Conservation (phyloP, 1,140 invertebrate genomes). For the Achatina immaculata region DNA sequence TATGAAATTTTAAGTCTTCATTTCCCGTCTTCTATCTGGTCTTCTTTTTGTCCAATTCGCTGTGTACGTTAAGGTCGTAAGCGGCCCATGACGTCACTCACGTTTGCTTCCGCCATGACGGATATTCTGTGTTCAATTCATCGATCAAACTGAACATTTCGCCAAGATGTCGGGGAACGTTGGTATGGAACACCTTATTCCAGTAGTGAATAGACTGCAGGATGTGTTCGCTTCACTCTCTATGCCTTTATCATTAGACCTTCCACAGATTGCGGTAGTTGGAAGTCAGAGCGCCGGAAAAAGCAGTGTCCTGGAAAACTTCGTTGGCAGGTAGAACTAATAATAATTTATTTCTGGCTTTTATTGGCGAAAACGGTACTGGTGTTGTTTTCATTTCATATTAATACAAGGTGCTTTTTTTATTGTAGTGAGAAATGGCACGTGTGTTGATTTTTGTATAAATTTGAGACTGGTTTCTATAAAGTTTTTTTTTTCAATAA, state of each 20-base stretch:
- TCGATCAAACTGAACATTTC: constrained; percentile 40
- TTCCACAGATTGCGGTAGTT: constrained; percentile 99
- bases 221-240: constrained; percentile 99
- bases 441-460: too few species aligned
- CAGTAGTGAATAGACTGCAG: constrained; percentile 98
- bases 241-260: constrained; percentile 96
- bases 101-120: constrained; percentile 43
- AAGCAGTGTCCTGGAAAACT: constrained; percentile 99
- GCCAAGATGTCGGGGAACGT: constrained; percentile 79
- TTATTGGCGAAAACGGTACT: too few species aligned
- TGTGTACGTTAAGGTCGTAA: not conserved
- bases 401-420: too few species aligned
- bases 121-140: constrained; percentile 26
- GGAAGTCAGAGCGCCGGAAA: constrained; percentile 99
- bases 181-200: constrained; percentile 98
- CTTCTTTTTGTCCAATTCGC: too few species aligned
- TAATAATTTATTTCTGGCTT: too few species aligned
- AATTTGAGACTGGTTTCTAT: too few species aligned
- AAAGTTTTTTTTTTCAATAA: too few species aligned
- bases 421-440: too few species aligned
- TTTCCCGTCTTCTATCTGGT: too few species aligned
- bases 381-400: too few species aligned
- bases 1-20: too few species aligned
- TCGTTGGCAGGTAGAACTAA: constrained; percentile 95
- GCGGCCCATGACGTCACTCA: not conserved